Evolutionary conservation across 23 tunicate genomes (phyloP).

Genomic region (Aplidium turbinatum): DNA sequence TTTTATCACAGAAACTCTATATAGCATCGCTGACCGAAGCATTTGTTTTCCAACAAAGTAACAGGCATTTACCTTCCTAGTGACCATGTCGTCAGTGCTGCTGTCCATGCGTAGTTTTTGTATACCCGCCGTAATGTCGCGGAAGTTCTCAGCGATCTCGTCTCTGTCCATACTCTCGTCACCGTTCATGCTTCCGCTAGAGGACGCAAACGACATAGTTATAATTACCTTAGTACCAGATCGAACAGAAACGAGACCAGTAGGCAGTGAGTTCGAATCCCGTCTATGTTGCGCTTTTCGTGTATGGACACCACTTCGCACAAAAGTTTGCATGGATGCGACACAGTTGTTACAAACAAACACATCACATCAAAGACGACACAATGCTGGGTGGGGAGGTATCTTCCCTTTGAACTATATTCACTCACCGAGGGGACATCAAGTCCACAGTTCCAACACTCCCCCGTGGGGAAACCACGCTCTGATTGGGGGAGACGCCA

Average conservation of each 20-base stretch:
- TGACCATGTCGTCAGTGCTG: conserved; percentile 61
- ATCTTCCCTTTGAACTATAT: no score
- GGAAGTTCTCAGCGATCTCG: conserved; percentile 63
- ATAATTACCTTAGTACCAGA: no score
- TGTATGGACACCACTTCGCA: no score
- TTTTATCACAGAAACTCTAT: no score
- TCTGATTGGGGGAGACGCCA: conserved; percentile 64
- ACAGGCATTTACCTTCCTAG: conserved; percentile 4
- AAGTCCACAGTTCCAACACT: conserved; percentile 67
- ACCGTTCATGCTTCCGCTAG: neutral
- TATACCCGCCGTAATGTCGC: conserved; percentile 81
- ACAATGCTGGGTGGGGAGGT: no score
- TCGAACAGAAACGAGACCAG: no score
- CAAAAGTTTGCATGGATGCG: no score
- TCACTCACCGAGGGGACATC: conserved; percentile 66
- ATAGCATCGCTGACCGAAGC: no score
- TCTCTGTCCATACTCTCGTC: conserved; percentile 52
- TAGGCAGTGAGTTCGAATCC: no score
- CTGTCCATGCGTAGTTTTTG: conserved; percentile 84
- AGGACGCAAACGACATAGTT: neutral
- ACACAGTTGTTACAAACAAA: no score
- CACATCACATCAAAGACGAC: no score
- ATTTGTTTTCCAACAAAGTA: neutral
- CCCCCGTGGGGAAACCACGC: conserved; percentile 68
- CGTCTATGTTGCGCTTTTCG: no score